Percentiles rank a stretch among this genome's conserved stretches.
Evolutionary conservation across 2,797 vertebrate genomes (phyloP).

Genomic region (Catamblyrhynchus diadema): DNA sequence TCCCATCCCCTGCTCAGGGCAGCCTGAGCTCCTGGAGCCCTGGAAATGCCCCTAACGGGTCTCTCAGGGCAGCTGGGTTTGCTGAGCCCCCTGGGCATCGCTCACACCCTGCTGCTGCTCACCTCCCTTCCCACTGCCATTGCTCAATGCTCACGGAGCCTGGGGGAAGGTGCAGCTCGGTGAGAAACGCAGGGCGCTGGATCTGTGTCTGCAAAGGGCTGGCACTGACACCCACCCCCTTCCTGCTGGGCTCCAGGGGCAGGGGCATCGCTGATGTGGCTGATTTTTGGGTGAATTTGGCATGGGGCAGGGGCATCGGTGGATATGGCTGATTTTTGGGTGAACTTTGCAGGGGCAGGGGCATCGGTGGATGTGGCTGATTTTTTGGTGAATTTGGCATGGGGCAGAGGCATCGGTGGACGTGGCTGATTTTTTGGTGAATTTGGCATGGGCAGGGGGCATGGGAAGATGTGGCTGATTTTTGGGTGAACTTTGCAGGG

Average conservation of each 20-base stretch:
- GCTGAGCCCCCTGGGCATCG: neutral
- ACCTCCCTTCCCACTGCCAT: neutral
- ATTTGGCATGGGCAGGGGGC: too few relatives aligned
- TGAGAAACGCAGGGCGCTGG: neutral
- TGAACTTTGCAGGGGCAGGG: too few relatives aligned
- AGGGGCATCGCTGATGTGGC: too few relatives aligned
- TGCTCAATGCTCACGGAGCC: neutral
- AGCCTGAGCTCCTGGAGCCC: neutral
- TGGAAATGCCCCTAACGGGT: neutral
- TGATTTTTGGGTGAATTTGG: rapidly evolving
- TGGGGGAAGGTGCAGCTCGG: neutral
- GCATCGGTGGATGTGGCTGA: too few relatives aligned
- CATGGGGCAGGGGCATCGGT: too few relatives aligned
- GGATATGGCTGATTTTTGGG: too few relatives aligned
- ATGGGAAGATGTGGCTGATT: too few relatives aligned
- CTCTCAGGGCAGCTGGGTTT: neutral
- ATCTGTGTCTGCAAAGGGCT: neutral
- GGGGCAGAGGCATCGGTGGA: too few relatives aligned
- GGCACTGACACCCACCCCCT: neutral
- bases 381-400: too few relatives aligned
- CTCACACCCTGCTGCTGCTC: neutral
- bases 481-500: too few relatives aligned
- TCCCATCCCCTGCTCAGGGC: neutral
- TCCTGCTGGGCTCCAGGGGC: neutral
- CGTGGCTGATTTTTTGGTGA: too few relatives aligned